These are phyloP conservation scores for Datnioides undecimradiatus DNA, from an alignment of 2,113 vertebrate genomes.

Conservation along the genomic window DNA sequence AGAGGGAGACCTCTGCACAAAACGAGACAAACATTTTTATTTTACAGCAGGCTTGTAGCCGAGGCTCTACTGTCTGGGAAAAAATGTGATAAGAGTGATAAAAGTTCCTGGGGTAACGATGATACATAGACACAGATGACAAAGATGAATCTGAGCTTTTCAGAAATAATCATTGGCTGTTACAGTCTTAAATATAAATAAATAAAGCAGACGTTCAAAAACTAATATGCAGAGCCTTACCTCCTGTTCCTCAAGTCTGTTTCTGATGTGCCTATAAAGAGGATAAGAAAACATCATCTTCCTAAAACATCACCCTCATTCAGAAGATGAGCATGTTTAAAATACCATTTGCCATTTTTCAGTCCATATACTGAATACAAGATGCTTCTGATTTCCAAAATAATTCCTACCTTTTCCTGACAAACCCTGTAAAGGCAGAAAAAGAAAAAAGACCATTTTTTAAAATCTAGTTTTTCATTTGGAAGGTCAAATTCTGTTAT, in stretches of 20 bases:
- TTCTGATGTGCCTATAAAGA: conserved; percentile 75
- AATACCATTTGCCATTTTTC: not conserved
- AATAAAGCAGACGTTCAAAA: not conserved
- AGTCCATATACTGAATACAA: not conserved
- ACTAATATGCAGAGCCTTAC: conserved; percentile 70
- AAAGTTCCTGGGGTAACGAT: not conserved
- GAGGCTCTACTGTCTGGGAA: too few relatives aligned
- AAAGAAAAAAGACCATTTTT: not conserved
- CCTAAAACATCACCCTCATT: not conserved
- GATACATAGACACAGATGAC: not conserved
- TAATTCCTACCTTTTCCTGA: conserved; percentile 72
- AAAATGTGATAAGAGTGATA: too few relatives aligned
- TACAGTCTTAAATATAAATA: not conserved
- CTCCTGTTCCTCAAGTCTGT: conserved; percentile 86
- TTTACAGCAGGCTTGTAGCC: not conserved
- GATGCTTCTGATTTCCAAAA: not conserved
- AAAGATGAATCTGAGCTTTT: not conserved
- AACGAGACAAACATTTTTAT: not conserved
- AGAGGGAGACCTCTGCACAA: conserved; percentile 78
- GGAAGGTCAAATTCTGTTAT: not conserved
- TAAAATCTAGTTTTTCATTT: not conserved
- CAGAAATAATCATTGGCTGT: not conserved
- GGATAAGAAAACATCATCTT: conserved; percentile 4
- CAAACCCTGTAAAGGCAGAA: conserved; percentile 65
- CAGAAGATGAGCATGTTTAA: not conserved